These are phyloP conservation scores for Ferrisia virgata DNA, from an alignment of 2,888 invertebrate genomes.

Conservation along the genomic window DNA sequence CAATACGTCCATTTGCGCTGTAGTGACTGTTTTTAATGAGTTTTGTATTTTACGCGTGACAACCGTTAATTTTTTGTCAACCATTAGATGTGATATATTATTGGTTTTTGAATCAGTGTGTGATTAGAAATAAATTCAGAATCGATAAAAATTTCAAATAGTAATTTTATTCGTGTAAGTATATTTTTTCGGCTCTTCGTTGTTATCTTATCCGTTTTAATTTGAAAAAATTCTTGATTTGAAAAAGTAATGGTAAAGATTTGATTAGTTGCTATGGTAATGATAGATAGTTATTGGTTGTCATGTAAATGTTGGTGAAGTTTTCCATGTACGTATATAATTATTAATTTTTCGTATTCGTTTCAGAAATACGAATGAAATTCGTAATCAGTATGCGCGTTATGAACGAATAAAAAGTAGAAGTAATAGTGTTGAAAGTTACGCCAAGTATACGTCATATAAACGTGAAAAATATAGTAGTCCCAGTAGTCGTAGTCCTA, in stretches of 20 bases:
- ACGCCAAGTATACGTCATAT: not conserved
- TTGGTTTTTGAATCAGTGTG: not conserved
- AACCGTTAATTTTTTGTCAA: not conserved
- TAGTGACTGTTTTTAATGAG: too few species aligned
- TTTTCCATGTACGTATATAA: not conserved
- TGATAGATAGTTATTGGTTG: constrained; percentile 17
- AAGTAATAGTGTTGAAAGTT: constrained; percentile 21
- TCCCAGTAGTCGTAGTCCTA: constrained; percentile 20
- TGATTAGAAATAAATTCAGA: not conserved
- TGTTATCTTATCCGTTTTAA: not conserved
- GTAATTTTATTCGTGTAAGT: not conserved
- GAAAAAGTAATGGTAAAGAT: not conserved
- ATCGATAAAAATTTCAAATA: not conserved
- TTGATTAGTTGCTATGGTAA: constrained; percentile 22
- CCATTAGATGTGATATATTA: not conserved
- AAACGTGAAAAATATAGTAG: constrained; percentile 8
- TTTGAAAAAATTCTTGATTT: not conserved
- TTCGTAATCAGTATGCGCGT: constrained; percentile 15
- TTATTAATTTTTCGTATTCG: constrained; percentile 8
- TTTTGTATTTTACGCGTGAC: not conserved
- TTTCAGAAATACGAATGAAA: constrained; percentile 5
- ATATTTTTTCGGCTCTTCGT: not conserved
- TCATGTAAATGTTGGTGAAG: not conserved
- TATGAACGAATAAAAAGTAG: constrained; percentile 26
- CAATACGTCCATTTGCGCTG: too few species aligned